Evolutionary conservation across 2,797 vertebrate genomes (phyloP).

Genomic region (Epinephelus awoara): DNA sequence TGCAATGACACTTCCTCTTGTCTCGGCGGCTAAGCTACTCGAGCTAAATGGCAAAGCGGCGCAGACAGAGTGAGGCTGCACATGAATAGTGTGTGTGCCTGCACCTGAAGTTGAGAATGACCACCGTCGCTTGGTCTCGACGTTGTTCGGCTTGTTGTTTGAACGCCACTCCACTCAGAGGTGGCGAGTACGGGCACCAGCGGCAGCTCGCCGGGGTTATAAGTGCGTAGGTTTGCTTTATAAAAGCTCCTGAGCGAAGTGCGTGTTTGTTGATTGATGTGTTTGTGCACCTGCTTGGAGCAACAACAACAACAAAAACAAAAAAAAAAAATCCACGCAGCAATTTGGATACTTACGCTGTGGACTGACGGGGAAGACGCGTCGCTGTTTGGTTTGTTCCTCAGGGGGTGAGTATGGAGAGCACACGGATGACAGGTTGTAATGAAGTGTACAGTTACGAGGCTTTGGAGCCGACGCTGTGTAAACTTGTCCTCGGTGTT

Average conservation of each 20-base stretch:
- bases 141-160: conserved; percentile 56
- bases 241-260: conserved; percentile 21
- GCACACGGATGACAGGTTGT: conserved; percentile 67
- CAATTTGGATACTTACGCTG: conserved; percentile 39
- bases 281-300: conserved; percentile 65
- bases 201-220: conserved; percentile 40
- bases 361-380: conserved; percentile 42
- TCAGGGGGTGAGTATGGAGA: conserved; percentile 65
- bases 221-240: conserved; percentile 75
- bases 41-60: conserved; percentile 36
- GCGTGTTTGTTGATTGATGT: conserved; percentile 34
- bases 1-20: conserved; percentile 75
- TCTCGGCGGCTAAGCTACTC: conserved; percentile 38
- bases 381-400: conserved; percentile 63
- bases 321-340: conserved; percentile 44
- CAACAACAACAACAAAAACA: no score
- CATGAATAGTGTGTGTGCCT: background rate
- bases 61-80: conserved; percentile 45
- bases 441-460: conserved; percentile 35
- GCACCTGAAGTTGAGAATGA: conserved; percentile 55
- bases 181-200: conserved; percentile 32
- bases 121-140: conserved; percentile 36
- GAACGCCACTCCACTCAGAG: conserved; percentile 39
- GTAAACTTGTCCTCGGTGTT: conserved; percentile 51
- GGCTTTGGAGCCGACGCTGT: conserved; percentile 11